phyloP scores from a whole-genome alignment of 2,113 vertebrate genomes.

The Isichthys henryi region DNA sequence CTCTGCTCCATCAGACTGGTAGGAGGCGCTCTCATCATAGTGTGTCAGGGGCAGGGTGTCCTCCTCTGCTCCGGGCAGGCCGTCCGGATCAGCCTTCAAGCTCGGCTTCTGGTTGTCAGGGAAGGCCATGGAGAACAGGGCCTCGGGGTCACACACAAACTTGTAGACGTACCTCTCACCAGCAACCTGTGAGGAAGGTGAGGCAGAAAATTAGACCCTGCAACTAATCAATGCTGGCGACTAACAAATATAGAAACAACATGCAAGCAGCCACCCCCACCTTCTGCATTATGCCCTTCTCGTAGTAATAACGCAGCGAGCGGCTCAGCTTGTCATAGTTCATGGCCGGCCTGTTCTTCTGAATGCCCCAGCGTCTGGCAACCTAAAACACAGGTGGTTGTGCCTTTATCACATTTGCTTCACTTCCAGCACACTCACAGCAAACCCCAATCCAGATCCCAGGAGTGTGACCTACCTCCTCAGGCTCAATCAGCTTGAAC shows the following conservation, averaged over 20 bases:
- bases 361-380: conserved; percentile 92
- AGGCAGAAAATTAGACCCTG: neutral
- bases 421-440: conserved; percentile 2
- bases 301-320: conserved; percentile 93
- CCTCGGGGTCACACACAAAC: conserved; percentile 91
- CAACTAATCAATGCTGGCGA: neutral
- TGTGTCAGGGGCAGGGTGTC: conserved; percentile 84
- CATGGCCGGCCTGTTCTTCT: conserved; percentile 95
- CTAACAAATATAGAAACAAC: conserved; percentile 21
- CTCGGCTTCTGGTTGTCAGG: conserved; percentile 91
- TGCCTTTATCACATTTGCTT: neutral
- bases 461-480: conserved; percentile 67
- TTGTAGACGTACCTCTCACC: conserved; percentile 95
- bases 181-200: conserved; percentile 65
- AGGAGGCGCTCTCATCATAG: conserved; percentile 76
- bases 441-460: neutral
- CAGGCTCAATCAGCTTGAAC: conserved; percentile 93
- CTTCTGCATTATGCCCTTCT: conserved; percentile 99
- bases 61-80: conserved; percentile 63
- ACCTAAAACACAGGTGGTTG: conserved; percentile 56
- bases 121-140: conserved; percentile 95
- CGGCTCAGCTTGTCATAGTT: conserved; percentile 97
- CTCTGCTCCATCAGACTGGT: conserved; percentile 76
- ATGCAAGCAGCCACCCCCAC: conserved; percentile 52
- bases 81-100: conserved; percentile 79